Conservation (phyloP, 1,140 invertebrate species). For the Drosophila asahinai region DNA sequence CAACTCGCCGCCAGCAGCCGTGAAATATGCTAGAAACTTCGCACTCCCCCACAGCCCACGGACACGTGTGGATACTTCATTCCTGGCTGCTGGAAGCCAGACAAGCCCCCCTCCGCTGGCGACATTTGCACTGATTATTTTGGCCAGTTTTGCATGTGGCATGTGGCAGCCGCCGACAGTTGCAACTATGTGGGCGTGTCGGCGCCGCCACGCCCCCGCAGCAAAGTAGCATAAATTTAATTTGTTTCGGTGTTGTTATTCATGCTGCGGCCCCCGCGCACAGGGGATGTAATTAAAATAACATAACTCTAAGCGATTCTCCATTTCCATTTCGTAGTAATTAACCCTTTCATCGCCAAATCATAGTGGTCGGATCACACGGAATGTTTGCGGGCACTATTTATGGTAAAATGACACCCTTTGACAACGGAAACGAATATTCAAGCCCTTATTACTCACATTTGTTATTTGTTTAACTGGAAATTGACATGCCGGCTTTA, state of each 20-base stretch:
- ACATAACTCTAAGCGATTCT: slow-evolving; percentile 21
- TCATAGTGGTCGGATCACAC: neutral
- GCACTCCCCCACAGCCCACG: neutral
- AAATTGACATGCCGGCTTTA: neutral
- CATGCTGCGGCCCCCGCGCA: neutral
- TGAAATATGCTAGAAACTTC: slow-evolving; percentile 23
- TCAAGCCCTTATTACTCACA: neutral
- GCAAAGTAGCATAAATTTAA: slow-evolving; percentile 48
- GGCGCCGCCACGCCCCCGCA: slow-evolving; percentile 20
- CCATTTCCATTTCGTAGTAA: slow-evolving; percentile 20
- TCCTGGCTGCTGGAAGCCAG: slow-evolving; percentile 24
- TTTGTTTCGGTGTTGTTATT: slow-evolving; percentile 26
- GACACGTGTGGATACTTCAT: slow-evolving; percentile 13
- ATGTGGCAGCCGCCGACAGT: slow-evolving; percentile 29
- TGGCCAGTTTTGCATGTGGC: slow-evolving; percentile 41
- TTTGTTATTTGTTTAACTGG: neutral
- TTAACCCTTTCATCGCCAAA: slow-evolving; percentile 21
- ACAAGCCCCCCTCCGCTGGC: neutral
- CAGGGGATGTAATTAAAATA: slow-evolving; percentile 33
- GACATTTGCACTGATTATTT: slow-evolving; percentile 50
- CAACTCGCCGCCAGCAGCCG: neutral
- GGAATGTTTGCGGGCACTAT: neutral
- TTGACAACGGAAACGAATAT: neutral
- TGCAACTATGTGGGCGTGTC: slow-evolving; percentile 37
- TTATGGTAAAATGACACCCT: neutral